Percentiles rank a stretch among this genome's conserved stretches.
These are phyloP conservation scores for Mellilla xanthometata DNA, from an alignment of 2,888 invertebrate genomes.

Conservation along the genomic window DNA sequence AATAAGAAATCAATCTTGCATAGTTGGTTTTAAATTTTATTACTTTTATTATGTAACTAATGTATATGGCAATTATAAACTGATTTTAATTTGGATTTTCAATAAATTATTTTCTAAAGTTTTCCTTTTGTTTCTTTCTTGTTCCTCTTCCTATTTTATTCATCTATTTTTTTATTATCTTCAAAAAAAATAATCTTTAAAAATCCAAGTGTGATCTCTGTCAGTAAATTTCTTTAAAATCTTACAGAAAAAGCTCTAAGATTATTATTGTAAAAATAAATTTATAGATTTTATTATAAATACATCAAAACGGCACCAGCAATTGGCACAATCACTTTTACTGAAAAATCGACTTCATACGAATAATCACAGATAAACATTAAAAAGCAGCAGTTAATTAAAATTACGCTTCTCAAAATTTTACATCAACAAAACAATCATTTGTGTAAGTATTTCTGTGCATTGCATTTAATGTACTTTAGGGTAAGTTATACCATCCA, in stretches of 20 bases:
- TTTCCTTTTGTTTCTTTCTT: constrained; percentile 39
- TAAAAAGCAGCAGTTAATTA: constrained; percentile 3
- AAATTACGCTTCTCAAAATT: constrained; percentile 2
- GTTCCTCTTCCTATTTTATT: constrained; percentile 34
- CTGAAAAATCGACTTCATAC: constrained; percentile 1
- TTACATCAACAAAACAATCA: constrained; percentile 1
- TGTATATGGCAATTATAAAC: constrained; percentile 6
- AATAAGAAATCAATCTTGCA: constrained; percentile 1
- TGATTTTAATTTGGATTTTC: constrained; percentile 38
- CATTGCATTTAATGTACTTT: constrained; percentile 13
- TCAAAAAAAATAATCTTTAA: constrained; percentile 16
- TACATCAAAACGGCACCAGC: constrained; percentile 12
- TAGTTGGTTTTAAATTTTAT: constrained; percentile 16
- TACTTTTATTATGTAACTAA: constrained; percentile 27
- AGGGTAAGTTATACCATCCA: constrained; percentile 28
- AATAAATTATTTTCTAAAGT: constrained; percentile 43
- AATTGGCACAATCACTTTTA: constrained; percentile 14
- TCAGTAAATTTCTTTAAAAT: neutral
- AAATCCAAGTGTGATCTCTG: constrained; percentile 5
- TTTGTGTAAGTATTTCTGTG: constrained; percentile 22
- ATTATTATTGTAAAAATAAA: neutral
- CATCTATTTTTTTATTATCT: constrained; percentile 15
- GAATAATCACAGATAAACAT: neutral
- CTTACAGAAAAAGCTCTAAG: neutral
- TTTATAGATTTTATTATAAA: too few species aligned